Evolutionary conservation across 2,888 invertebrate genomes (phyloP).

Genomic region (Drosophila phalerata): DNA sequence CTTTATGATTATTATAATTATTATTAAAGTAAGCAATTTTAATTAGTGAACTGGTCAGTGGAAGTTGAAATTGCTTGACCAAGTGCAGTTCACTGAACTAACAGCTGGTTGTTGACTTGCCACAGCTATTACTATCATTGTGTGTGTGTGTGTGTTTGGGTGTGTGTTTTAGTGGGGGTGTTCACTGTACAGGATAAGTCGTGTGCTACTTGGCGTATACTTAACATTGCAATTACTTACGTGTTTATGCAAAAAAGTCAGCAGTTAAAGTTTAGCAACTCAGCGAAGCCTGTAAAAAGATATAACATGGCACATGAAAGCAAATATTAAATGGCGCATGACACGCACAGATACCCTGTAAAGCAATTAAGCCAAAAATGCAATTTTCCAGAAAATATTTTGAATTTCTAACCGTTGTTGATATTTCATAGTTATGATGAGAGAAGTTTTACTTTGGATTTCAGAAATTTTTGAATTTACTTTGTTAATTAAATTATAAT

Average conservation of each 20-base stretch:
- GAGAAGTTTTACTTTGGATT: too few relatives aligned
- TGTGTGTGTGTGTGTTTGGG: constrained; percentile 4
- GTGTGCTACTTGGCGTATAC: constrained; percentile 51
- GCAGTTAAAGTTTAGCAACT: constrained; percentile 36
- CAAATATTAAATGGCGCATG: too few relatives aligned
- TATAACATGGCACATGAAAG: constrained; percentile 27
- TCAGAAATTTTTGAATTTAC: too few relatives aligned
- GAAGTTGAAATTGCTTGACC: constrained; percentile 28
- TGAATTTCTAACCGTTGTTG: too few relatives aligned
- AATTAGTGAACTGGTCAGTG: constrained; percentile 63
- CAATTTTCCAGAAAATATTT: not conserved
- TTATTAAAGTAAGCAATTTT: constrained; percentile 58
- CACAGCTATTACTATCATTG: not conserved
- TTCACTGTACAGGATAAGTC: constrained; percentile 22
- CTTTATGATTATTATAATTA: constrained; percentile 27
- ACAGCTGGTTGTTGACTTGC: constrained; percentile 47
- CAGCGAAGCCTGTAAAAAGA: constrained; percentile 34
- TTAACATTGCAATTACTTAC: constrained; percentile 52
- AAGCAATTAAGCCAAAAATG: too few relatives aligned
- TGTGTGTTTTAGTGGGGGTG: constrained; percentile 1
- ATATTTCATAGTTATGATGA: too few relatives aligned
- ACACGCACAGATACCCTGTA: constrained; percentile 18
- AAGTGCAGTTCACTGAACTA: constrained; percentile 65
- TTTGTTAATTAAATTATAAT: too few relatives aligned
- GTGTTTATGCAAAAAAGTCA: constrained; percentile 30